phyloP scores from a whole-genome alignment of 2,113 vertebrate species.

The Tiliqua scincoides region DNA sequence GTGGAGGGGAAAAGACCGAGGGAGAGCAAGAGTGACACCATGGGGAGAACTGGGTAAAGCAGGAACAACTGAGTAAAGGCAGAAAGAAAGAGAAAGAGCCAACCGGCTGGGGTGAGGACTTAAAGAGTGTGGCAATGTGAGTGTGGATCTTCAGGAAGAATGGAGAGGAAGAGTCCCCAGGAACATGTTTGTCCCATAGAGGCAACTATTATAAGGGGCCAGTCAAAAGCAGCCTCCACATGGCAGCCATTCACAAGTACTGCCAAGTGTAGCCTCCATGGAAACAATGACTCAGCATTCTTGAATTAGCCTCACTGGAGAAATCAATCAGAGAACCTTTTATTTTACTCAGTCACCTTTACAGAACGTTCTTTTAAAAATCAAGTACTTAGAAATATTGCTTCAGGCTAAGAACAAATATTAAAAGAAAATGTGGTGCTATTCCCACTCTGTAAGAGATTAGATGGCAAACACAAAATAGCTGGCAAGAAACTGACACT shows the following conservation, averaged over 20 bases:
- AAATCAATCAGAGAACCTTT: slow-evolving; percentile 77
- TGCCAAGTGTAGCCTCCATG: slow-evolving; percentile 35
- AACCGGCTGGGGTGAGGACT: too few species aligned
- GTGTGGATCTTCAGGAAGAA: too few species aligned
- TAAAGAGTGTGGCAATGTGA: too few species aligned
- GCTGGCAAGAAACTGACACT: slow-evolving; percentile 38
- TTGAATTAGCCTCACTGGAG: slow-evolving; percentile 76
- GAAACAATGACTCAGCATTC: slow-evolving; percentile 78
- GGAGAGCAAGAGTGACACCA: too few species aligned
- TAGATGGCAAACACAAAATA: slow-evolving; percentile 55
- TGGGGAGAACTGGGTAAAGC: too few species aligned
- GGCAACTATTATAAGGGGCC: background rate
- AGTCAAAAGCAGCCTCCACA: background rate
- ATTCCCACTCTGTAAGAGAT: slow-evolving; percentile 59
- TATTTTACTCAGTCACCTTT: slow-evolving; percentile 71
- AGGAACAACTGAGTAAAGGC: too few species aligned
- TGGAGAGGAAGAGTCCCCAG: too few species aligned
- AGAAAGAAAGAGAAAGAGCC: too few species aligned
- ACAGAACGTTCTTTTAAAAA: slow-evolving; percentile 56
- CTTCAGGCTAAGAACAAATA: slow-evolving; percentile 48
- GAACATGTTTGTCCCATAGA: too few species aligned
- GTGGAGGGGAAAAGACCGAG: too few species aligned
- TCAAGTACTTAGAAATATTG: slow-evolving; percentile 71
- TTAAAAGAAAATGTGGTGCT: slow-evolving; percentile 62
- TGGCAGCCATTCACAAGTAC: too few species aligned